Evolutionary conservation across 2,113 vertebrate genomes (phyloP), one percentile per base, ranked within the genome.

Genomic region (Mobula hypostoma): DNA sequence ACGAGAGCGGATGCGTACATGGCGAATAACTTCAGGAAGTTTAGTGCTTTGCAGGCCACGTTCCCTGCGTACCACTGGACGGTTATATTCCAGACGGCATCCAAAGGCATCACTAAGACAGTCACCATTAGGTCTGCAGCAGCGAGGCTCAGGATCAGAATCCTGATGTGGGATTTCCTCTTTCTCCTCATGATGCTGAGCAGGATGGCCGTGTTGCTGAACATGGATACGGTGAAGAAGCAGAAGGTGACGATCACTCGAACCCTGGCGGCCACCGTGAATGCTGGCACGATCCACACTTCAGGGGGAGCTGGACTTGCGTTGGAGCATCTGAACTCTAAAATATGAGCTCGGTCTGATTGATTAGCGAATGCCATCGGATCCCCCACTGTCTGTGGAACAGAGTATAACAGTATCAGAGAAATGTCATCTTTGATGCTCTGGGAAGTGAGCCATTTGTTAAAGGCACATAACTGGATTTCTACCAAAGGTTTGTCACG

Each of bases 11-110:
- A 97, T 0, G 97, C 97, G 0, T 98, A 97, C 98, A 98, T 98
- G 3, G 97, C 97, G n/a, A 97, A 97, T 94, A 98, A 96, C 95
- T 98, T 98, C 70, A 98, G 97, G 95, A 98, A 98, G 96, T 97
- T 98, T 94, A 98, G 95, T 3, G 97, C 82, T 94, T 97, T 97
- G 96, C 98, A 98, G 94, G 96, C 95, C 27, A 96, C 29, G 66
- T 98, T 97, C 0, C 97, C 97, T 0, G 97, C 97, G 0, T 97
- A 96, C 97, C 98, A 98, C 96, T 98, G 97, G n/a, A 98, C 96
- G 0, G 97, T 98, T 94, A 97, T 94, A 0, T 98, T 98, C 98
- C 98, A 98, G 0, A 94, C 96, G 0, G 96, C 97, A 0, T 98
- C 97, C 95, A 98, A 94, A 0, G 98, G 98, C 97, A 98, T 98